phyloP scores from a whole-genome alignment of 1,140 invertebrate genomes.

The Aphis gossypii region DNA sequence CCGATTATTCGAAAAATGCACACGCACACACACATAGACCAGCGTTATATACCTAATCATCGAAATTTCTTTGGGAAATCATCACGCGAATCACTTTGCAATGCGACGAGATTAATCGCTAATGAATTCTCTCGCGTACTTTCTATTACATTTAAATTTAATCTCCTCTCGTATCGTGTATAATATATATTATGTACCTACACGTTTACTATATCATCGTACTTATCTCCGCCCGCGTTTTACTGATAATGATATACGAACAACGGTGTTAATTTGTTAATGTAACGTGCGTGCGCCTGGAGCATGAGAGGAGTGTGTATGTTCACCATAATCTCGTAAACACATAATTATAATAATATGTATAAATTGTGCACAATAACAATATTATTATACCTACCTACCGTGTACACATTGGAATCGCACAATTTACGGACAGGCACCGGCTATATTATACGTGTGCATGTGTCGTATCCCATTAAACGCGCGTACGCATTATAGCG shows the following conservation, averaged over 20 bases:
- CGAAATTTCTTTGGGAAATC: neutral
- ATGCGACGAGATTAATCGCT: neutral
- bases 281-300: neutral
- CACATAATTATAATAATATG: neutral
- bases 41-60: neutral
- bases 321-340: neutral
- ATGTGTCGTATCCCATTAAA: neutral
- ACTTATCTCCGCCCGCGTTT: neutral
- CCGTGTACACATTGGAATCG: neutral
- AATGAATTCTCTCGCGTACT: conserved; percentile 5
- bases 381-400: neutral
- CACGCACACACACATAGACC: neutral
- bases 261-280: neutral
- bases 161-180: neutral
- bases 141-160: neutral
- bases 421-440: neutral
- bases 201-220: neutral
- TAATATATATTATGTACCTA: no score
- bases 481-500: neutral
- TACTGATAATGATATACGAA: neutral
- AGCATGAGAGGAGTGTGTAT: neutral
- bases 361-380: neutral
- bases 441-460: neutral
- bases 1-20: neutral
- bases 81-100: neutral